These are phyloP conservation scores for Amazona guildingii DNA, from an alignment of 2,113 vertebrate genomes.

Conservation along the genomic window DNA sequence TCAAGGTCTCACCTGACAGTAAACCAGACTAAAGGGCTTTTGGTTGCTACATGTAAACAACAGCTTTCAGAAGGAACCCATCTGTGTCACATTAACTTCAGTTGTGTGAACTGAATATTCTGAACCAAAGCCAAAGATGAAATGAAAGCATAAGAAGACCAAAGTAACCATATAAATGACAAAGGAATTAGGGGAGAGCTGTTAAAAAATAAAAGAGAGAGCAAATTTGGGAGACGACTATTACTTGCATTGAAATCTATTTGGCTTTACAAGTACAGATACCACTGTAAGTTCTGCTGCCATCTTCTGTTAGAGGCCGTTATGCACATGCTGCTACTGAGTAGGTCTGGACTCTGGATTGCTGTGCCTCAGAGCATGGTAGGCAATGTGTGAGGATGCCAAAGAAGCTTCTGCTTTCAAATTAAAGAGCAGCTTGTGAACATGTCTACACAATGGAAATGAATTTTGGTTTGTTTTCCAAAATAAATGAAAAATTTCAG, in stretches of 20 bases:
- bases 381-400: background rate
- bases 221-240: background rate
- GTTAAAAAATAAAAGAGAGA: background rate
- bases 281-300: background rate
- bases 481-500: background rate
- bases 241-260: background rate
- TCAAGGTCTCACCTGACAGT: background rate
- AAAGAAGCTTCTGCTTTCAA: background rate
- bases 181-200: background rate
- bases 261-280: background rate
- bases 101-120: background rate
- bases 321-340: rapidly evolving
- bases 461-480: background rate
- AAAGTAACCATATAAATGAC: background rate
- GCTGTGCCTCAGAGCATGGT: no score
- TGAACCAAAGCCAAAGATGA: background rate
- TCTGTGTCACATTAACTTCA: background rate
- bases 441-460: background rate
- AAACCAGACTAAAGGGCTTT: background rate
- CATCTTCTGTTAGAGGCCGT: background rate
- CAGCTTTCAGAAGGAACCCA: background rate
- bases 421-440: background rate
- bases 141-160: background rate
- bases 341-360: background rate
- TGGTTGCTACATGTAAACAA: background rate